Conservation (phyloP, 2,113 vertebrate genomes). For the Cynocephalus volans region DNA sequence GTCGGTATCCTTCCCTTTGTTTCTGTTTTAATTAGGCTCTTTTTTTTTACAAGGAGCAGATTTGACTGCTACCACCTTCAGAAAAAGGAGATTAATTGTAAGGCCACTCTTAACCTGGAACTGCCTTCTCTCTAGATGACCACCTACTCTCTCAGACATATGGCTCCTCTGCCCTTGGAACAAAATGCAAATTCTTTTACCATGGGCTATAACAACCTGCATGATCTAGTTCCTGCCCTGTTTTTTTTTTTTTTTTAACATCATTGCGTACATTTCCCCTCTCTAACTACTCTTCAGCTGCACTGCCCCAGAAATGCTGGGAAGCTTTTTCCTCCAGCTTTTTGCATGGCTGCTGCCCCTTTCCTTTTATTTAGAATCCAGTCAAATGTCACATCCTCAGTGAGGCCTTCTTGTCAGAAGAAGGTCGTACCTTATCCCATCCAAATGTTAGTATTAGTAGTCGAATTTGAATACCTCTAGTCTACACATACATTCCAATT, state of each 20-base stretch:
- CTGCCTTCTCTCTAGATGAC: neutral
- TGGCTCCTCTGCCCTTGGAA: neutral
- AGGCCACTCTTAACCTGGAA: neutral
- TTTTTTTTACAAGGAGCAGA: slow-evolving; percentile 22
- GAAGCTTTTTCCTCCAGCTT: neutral
- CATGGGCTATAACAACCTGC: neutral
- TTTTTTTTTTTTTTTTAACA: neutral
- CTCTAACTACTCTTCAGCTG: neutral
- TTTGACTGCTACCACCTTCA: slow-evolving; percentile 25
- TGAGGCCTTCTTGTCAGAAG: slow-evolving; percentile 18
- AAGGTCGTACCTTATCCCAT: neutral
- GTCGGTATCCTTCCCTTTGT: neutral
- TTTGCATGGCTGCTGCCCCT: neutral
- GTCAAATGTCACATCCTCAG: slow-evolving; percentile 24
- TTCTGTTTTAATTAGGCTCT: slow-evolving; percentile 14
- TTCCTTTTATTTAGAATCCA: neutral
- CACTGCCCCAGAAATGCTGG: neutral
- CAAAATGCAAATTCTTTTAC: slow-evolving; percentile 39
- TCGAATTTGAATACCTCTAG: neutral
- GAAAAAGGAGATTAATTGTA: slow-evolving; percentile 7
- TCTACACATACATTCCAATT: neutral
- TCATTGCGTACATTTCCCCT: neutral
- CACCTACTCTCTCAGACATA: neutral
- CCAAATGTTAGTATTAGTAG: neutral
- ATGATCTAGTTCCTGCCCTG: neutral